Percentiles rank a stretch among this genome's conserved stretches.
Evolutionary conservation across 2,888 invertebrate species (phyloP).

Genomic region (Digitonthophagus gazella): DNA sequence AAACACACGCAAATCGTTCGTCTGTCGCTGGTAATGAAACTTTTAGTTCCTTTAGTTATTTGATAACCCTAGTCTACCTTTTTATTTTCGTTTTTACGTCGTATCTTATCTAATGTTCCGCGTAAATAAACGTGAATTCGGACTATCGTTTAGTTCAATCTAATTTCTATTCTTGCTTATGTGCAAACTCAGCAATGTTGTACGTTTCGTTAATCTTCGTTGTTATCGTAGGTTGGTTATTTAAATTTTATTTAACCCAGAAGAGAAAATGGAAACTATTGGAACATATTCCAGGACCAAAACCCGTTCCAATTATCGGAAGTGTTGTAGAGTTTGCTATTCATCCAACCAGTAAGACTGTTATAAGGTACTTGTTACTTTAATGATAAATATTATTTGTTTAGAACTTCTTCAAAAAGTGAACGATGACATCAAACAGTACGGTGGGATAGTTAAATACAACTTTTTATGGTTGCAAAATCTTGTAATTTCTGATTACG

Average conservation of each 20-base stretch:
- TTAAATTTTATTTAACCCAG: conserved; percentile 1
- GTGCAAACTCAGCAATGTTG: too few relatives aligned
- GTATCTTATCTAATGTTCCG: neutral
- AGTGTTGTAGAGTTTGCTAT: conserved; percentile 6
- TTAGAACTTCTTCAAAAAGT: conserved; percentile 28
- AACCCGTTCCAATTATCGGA: neutral
- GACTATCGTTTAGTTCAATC: too few relatives aligned
- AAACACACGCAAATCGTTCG: too few relatives aligned
- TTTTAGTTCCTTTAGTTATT: too few relatives aligned
- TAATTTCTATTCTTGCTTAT: too few relatives aligned
- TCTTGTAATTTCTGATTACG: conserved; percentile 29
- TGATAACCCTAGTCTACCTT: too few relatives aligned
- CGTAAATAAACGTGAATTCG: too few relatives aligned
- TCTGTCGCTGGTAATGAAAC: too few relatives aligned
- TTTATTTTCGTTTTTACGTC: neutral
- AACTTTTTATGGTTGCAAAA: conserved; percentile 23
- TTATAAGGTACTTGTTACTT: neutral
- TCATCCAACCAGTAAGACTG: conserved; percentile 1
- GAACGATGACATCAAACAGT: conserved; percentile 20
- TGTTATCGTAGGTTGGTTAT: neutral
- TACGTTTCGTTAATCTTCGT: neutral
- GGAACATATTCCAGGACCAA: conserved; percentile 18
- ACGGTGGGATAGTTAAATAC: conserved; percentile 26
- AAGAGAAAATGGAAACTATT: conserved; percentile 7
- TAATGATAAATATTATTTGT: conserved; percentile 7